Evolutionary conservation across 2,888 invertebrate genomes (phyloP).

Genomic region (Drosophila rellima): DNA sequence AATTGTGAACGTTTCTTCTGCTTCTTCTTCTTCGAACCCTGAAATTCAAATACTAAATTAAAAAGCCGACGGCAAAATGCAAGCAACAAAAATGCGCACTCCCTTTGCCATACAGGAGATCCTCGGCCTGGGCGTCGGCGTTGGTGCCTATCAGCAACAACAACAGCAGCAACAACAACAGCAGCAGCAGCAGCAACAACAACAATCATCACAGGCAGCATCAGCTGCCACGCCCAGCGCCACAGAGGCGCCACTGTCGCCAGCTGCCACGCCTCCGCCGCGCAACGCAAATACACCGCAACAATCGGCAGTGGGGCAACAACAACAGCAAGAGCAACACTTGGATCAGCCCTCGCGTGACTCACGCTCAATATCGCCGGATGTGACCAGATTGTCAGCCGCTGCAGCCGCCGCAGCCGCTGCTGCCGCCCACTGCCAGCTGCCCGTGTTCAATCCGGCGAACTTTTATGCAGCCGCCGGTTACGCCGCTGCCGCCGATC

Average conservation of each 20-base stretch:
- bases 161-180: constrained; percentile 62
- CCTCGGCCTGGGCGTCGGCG: constrained; percentile 84
- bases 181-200: constrained; percentile 54
- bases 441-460: constrained; percentile 85
- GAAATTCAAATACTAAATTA: too few species aligned
- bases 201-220: constrained; percentile 52
- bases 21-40: not conserved
- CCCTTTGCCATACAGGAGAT: constrained; percentile 86
- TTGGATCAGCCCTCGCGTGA: constrained; percentile 54
- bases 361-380: constrained; percentile 84
- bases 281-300: constrained; percentile 66
- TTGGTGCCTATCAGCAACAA: constrained; percentile 79
- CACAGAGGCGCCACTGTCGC: constrained; percentile 71
- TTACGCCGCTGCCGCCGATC: constrained; percentile 84
- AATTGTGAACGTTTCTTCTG: constrained; percentile 27
- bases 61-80: constrained; percentile 79
- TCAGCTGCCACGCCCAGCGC: constrained; percentile 77
- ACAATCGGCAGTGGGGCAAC: constrained; percentile 48
- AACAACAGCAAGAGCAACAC: constrained; percentile 18
- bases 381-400: constrained; percentile 82
- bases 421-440: constrained; percentile 84
- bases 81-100: constrained; percentile 86
- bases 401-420: constrained; percentile 85
- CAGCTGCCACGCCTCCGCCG: constrained; percentile 69
- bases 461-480: constrained; percentile 86